Evolutionary conservation across 2,113 vertebrate species (phyloP), one percentile per base, ranked within the genome.

Genomic region (Loxodonta africana): DNA sequence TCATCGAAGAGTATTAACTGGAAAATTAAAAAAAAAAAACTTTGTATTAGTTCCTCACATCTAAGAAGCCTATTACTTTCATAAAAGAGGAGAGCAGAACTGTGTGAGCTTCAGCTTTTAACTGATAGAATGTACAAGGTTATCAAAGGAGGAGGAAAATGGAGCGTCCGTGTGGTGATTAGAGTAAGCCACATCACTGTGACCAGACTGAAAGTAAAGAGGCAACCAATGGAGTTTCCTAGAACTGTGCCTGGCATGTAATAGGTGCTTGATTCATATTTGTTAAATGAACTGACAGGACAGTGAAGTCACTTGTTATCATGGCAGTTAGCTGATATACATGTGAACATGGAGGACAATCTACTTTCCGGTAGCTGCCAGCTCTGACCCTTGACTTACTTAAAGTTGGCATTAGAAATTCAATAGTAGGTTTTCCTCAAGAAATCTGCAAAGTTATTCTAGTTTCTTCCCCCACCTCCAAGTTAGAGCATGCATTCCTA

Each of bases 1-100:
- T 46, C 9, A 67, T 71, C 44, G 94, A 90, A 73, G 76, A 91
- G 74, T 90, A 46, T 84, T 90, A 92, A n/a, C 60, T 93, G n/a
- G 25, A 48, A 91, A 97, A 84, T 44, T 41, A 23, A 74, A 23
- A 5, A 23, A 74, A 41, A 41, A 10, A 4, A 82, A 65, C 60
- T 87, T 7, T 10, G 14, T 86, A 37, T 86, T 87, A 57, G 15
- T 88, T 90, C 25, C 25, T 93, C 62, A 82, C 18, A 85, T 69
- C 26, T 15, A 78, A 53, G 83, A 80, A 37, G 20, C 60, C 74
- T 89, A 26, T 90, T 67, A 41, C 26, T 30, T 88, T 60, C 86
- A 65, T 96, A 44, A 88, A 73, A 20, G 6, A 93, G 81, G 20
- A 44, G 25, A 63, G 8, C 9, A 86, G 63, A 76, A 80, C 2